A percentile compares a stretch with the other conserved stretches of the same genome.
Conservation (phyloP, 2,888 invertebrate genomes). For the Pharmacophagus antenor region DNA sequence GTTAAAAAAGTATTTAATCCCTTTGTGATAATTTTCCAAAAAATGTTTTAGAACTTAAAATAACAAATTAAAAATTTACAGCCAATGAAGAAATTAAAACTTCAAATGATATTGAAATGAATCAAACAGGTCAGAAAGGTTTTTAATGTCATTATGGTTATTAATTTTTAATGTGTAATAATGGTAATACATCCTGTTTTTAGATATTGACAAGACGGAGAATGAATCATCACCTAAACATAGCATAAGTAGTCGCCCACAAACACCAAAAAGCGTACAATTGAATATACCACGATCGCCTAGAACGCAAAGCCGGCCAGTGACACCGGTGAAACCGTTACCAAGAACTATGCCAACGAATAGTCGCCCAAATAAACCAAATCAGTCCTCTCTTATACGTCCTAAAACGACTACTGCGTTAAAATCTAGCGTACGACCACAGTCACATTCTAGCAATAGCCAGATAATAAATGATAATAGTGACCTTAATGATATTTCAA, state of each 20-base stretch:
- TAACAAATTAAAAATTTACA: background rate
- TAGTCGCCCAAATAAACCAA: constrained; percentile 59
- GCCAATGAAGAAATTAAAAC: constrained; percentile 11
- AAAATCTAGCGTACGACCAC: constrained; percentile 22
- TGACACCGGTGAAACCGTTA: constrained; percentile 46
- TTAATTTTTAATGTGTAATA: background rate
- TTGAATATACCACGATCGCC: constrained; percentile 61
- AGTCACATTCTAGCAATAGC: constrained; percentile 25
- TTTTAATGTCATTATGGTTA: background rate
- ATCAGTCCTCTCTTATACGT: constrained; percentile 36
- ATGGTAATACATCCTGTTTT: background rate
- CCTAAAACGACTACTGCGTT: constrained; percentile 42
- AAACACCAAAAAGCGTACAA: constrained; percentile 52
- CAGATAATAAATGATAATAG: constrained; percentile 2
- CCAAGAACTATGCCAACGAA: constrained; percentile 40
- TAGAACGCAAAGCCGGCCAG: constrained; percentile 46
- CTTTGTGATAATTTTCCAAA: no score
- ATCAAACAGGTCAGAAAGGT: constrained; percentile 11
- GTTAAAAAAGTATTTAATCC: no score
- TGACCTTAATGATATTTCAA: constrained; percentile 18
- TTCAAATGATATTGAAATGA: constrained; percentile 9
- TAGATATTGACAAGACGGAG: constrained; percentile 38
- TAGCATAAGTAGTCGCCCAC: constrained; percentile 47
- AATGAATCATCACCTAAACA: constrained; percentile 38
- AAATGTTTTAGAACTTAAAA: no score